phyloP scores from a whole-genome alignment of 2,113 vertebrate genomes.

The Hymenochirus boettgeri region DNA sequence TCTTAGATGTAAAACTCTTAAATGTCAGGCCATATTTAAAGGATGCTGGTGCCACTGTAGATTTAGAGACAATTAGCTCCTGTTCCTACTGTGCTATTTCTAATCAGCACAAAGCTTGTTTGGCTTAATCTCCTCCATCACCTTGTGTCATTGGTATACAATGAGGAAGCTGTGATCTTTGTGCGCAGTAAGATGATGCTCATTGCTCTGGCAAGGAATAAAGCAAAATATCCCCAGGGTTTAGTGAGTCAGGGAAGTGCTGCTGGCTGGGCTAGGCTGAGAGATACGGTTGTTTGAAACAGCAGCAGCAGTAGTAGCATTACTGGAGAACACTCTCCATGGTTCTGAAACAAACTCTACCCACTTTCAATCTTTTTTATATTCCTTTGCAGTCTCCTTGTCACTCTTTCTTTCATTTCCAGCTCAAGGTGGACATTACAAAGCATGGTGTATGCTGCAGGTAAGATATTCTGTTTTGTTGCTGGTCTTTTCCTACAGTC shows the following conservation, averaged over 20 bases:
- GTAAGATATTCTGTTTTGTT: constrained; percentile 53
- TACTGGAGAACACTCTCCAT: constrained; percentile 48
- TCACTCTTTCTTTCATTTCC: neutral
- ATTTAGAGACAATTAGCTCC: constrained; percentile 61
- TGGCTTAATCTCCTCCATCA: constrained; percentile 34
- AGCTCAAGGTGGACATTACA: constrained; percentile 35
- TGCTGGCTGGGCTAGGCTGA: constrained; percentile 8
- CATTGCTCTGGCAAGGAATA: neutral
- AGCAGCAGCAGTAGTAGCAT: constrained; percentile 22
- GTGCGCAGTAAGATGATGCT: constrained; percentile 12
- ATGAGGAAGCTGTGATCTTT: constrained; percentile 1
- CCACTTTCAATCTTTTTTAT: neutral
- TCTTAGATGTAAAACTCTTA: constrained; percentile 30
- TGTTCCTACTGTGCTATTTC: constrained; percentile 51
- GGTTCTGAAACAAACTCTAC: constrained; percentile 44
- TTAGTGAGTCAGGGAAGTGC: constrained; percentile 39
- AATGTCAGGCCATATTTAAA: constrained; percentile 53
- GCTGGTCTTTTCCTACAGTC: constrained; percentile 15
- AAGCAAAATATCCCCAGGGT: constrained; percentile 4
- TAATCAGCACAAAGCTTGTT: constrained; percentile 40
- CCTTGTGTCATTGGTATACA: constrained; percentile 29
- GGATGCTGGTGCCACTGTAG: constrained; percentile 39
- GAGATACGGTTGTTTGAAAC: neutral
- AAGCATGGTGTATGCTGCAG: constrained; percentile 72
- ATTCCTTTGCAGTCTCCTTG: neutral